Evolutionary conservation across 2,113 vertebrate species (phyloP).

Genomic region (Chelonoidis abingdonii): DNA sequence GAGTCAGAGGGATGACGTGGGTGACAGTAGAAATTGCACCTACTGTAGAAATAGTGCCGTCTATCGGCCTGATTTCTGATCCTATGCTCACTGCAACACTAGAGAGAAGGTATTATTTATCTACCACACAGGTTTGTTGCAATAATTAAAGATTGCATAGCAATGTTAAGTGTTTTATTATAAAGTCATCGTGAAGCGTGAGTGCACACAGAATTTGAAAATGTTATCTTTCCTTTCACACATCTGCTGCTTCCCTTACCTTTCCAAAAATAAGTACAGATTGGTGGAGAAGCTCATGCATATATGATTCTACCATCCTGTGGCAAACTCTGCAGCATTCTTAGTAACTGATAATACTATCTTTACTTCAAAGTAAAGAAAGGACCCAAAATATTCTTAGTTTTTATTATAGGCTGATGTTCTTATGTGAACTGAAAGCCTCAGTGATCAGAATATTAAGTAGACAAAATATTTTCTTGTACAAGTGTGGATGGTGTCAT

Average conservation of each 20-base stretch:
- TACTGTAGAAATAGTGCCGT: too few species aligned
- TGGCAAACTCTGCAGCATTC: background rate
- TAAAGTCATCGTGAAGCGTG: background rate
- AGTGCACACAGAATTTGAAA: background rate
- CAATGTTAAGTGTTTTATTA: conserved; percentile 3
- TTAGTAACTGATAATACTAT: background rate
- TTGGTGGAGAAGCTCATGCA: background rate
- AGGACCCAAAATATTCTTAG: background rate
- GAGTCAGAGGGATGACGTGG: background rate
- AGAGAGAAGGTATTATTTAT: background rate
- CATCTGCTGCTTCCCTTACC: background rate
- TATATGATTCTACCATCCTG: background rate
- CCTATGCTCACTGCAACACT: background rate
- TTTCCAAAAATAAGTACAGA: background rate
- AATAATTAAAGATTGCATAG: background rate
- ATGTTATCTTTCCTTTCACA: background rate
- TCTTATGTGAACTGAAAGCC: background rate
- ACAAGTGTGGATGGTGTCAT: background rate
- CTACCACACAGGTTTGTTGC: background rate
- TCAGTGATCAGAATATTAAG: background rate
- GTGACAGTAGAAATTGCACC: background rate
- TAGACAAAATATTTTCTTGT: background rate
- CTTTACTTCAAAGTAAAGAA: background rate
- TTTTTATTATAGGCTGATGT: background rate
- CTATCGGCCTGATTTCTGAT: background rate